Percentiles rank a stretch among this genome's conserved stretches.
Evolutionary conservation across 2,888 invertebrate species (phyloP).

Genomic region (Campoplex capitator): DNA sequence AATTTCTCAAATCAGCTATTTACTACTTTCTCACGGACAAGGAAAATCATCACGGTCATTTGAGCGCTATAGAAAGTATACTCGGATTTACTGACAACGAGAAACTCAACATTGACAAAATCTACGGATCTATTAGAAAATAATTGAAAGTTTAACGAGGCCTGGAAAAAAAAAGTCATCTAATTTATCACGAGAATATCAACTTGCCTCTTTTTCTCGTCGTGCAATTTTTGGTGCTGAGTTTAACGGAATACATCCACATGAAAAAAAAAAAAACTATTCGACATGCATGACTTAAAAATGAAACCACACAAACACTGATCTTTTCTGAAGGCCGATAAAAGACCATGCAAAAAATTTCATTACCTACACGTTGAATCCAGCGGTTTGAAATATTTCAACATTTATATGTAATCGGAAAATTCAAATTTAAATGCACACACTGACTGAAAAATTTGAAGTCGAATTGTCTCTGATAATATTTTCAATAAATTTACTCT

Average conservation of each 20-base stretch:
- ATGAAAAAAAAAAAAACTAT: conserved; percentile 4
- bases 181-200: conserved; percentile 24
- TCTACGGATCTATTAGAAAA: conserved; percentile 80
- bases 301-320: not conserved
- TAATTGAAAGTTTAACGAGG: conserved; percentile 69
- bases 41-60: conserved; percentile 94
- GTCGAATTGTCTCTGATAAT: conserved; percentile 9
- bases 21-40: conserved; percentile 96
- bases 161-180: conserved; percentile 21
- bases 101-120: conserved; percentile 91
- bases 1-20: conserved; percentile 96
- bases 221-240: conserved; percentile 38
- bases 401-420: conserved; percentile 7
- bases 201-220: conserved; percentile 25
- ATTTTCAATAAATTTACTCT: conserved; percentile 25
- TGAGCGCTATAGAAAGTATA: conserved; percentile 96
- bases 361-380: not conserved
- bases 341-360: not conserved
- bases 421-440: conserved; percentile 18
- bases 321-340: not conserved
- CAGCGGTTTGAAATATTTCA: not conserved
- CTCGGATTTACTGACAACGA: conserved; percentile 94
- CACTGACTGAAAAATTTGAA: conserved; percentile 17
- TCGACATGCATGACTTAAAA: not conserved
- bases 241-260: conserved; percentile 21